Conservation (phyloP, 2,888 invertebrate genomes). For the Troglohyphantes excavatus region DNA sequence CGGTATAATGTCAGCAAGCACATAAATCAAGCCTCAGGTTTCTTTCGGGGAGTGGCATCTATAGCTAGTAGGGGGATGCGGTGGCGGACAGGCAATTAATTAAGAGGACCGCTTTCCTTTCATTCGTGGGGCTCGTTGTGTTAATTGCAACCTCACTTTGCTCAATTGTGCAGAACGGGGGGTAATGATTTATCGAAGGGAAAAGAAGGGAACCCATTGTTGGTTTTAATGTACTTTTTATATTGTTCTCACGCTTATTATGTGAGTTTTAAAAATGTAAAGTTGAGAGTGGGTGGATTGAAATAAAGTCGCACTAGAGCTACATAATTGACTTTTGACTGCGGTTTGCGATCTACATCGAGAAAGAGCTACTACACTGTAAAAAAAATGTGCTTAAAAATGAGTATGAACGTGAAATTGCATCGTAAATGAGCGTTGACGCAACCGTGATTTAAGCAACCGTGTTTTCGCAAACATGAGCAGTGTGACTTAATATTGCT, state of each 20-base stretch:
- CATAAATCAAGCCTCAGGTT: slow-evolving; percentile 23
- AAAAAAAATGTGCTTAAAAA: no score
- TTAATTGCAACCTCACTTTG: slow-evolving; percentile 51
- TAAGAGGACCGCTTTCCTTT: slow-evolving; percentile 15
- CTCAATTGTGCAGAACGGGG: slow-evolving; percentile 42
- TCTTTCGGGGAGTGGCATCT: background rate
- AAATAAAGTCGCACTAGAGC: no score
- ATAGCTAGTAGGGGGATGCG: background rate
- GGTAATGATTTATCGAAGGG: slow-evolving; percentile 23
- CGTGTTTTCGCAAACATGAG: no score
- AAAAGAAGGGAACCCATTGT: background rate
- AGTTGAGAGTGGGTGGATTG: no score
- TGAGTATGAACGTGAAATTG: no score
- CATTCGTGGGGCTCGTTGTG: slow-evolving; percentile 22
- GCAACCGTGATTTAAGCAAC: no score
- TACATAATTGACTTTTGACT: no score
- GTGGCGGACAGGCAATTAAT: slow-evolving; percentile 41
- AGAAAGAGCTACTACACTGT: no score
- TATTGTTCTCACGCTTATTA: no score
- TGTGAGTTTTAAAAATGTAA: background rate
- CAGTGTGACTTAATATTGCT: no score
- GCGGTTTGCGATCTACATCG: no score
- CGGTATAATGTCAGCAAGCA: background rate
- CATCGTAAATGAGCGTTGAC: no score
- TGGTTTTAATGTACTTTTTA: background rate